Evolutionary conservation across 2,888 invertebrate genomes (phyloP), one percentile per base, ranked within the genome.

Genomic region (Polyommatus icarus): DNA sequence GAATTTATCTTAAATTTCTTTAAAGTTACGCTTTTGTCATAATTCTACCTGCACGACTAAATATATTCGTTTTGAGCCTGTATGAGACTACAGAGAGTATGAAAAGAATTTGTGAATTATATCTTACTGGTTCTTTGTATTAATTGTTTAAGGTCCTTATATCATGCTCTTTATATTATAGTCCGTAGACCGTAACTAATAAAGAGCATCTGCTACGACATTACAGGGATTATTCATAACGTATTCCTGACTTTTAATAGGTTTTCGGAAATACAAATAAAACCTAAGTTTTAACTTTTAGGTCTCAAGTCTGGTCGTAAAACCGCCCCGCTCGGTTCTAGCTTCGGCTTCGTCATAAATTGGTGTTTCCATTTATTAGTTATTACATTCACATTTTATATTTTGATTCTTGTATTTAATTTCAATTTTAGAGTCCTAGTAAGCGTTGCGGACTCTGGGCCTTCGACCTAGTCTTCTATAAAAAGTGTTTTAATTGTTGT

Each of bases 231-330:
- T 67, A 67, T 32, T 67, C 29, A 67, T 67, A 15, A 67, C 29
- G 29, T 67, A 67, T 24, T 67, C 67, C 15, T 15, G 18, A 67
- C 67, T 32, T 67, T 67, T 29, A 67, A 32, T 32, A 15, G 67
- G 67, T 67, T 67, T 67, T 67, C 24, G 29, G 29, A 67, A 67
- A 32, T 29, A 32, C 67, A 67, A 32, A 67, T 67, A 67, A 67
- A 32, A 67, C 67, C 67, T 18, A 29, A 4, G 61, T 61, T 24
- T 24, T 67, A 67, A 29, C 67, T 67, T 67, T 67, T 15, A 29
- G 67, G 67, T 67, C 67, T 67, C 6, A 32, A 29, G 67, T 67
- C 67, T 29, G 67, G 18, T 67, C 67, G 67, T 67, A 67, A 67
- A 67, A 67, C 67, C 61, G 61, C 20, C 61, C 29, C 24, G 15